Conservation (phyloP, 2,888 invertebrate species). For the Troilus luridus region DNA sequence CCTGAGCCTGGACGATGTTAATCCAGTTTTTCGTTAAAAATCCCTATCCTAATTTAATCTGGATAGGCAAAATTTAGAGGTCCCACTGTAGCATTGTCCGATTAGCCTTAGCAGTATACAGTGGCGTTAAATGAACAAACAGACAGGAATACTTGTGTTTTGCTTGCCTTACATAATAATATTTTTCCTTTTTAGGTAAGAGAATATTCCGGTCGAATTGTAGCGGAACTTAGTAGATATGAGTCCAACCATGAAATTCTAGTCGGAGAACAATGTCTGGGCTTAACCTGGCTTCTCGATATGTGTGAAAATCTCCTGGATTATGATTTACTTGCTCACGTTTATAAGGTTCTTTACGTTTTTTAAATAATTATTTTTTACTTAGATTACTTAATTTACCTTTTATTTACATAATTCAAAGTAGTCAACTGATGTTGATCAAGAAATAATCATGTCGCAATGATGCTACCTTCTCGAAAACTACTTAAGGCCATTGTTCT, state of each 20-base stretch:
- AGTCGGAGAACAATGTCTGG: conserved; percentile 30
- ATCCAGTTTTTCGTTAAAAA: too few relatives aligned
- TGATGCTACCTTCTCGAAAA: not conserved
- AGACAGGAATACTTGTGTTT: too few relatives aligned
- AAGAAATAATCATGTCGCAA: not conserved
- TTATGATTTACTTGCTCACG: conserved; percentile 43
- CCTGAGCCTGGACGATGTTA: too few relatives aligned
- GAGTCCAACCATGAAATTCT: not conserved
- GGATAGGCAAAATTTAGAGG: too few relatives aligned
- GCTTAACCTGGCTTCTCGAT: not conserved
- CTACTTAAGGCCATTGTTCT: not conserved
- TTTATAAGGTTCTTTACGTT: conserved; percentile 9
- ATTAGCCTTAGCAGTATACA: too few relatives aligned
- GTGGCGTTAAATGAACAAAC: too few relatives aligned
- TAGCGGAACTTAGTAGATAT: conserved; percentile 25
- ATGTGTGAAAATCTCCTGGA: not conserved
- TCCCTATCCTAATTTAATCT: too few relatives aligned
- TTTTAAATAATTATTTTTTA: not conserved
- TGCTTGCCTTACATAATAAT: too few relatives aligned
- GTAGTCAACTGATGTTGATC: too few relatives aligned
- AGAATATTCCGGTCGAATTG: conserved; percentile 30
- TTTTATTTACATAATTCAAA: not conserved
- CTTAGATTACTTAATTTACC: not conserved
- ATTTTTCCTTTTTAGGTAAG: conserved; percentile 2
- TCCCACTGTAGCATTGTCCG: too few relatives aligned